These are phyloP conservation scores for Wiebesia pumilae DNA, from an alignment of 1,140 invertebrate species.

Conservation along the genomic window DNA sequence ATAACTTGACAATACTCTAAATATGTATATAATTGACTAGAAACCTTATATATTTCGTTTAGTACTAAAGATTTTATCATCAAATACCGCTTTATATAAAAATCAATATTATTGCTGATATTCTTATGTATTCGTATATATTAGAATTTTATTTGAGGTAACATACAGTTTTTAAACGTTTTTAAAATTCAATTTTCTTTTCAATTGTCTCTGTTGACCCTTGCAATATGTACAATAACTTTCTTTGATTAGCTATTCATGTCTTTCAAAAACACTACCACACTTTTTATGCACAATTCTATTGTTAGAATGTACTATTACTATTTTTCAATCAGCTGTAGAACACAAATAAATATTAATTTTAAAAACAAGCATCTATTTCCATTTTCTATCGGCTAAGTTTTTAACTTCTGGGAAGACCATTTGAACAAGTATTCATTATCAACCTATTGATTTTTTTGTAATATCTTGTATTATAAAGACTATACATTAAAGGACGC, in stretches of 20 bases:
- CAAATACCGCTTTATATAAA: slow-evolving; percentile 31
- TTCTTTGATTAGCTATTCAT: slow-evolving; percentile 31
- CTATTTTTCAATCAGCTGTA: neutral
- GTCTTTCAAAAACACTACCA: slow-evolving; percentile 44
- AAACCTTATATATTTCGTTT: slow-evolving; percentile 2
- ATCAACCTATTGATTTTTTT: slow-evolving; percentile 21
- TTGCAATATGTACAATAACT: slow-evolving; percentile 32
- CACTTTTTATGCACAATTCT: slow-evolving; percentile 23
- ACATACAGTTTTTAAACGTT: slow-evolving; percentile 2
- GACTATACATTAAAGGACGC: neutral
- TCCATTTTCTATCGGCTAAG: slow-evolving; percentile 19
- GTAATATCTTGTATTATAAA: slow-evolving; percentile 3
- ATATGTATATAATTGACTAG: slow-evolving; percentile 44
- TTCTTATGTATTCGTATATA: neutral
- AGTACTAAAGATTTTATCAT: slow-evolving; percentile 20
- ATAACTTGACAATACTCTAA: slow-evolving; percentile 22
- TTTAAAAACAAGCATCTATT: neutral
- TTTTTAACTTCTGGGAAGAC: slow-evolving; percentile 33
- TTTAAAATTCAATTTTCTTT: slow-evolving; percentile 25
- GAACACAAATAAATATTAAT: slow-evolving; percentile 7
- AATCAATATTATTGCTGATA: slow-evolving; percentile 46
- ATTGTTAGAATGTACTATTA: slow-evolving; percentile 9
- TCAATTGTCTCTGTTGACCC: slow-evolving; percentile 15
- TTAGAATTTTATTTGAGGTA: slow-evolving; percentile 21
- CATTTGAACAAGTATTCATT: slow-evolving; percentile 34